These are phyloP conservation scores for Cairina moschata DNA, from an alignment of 2,113 vertebrate genomes.

Conservation along the genomic window DNA sequence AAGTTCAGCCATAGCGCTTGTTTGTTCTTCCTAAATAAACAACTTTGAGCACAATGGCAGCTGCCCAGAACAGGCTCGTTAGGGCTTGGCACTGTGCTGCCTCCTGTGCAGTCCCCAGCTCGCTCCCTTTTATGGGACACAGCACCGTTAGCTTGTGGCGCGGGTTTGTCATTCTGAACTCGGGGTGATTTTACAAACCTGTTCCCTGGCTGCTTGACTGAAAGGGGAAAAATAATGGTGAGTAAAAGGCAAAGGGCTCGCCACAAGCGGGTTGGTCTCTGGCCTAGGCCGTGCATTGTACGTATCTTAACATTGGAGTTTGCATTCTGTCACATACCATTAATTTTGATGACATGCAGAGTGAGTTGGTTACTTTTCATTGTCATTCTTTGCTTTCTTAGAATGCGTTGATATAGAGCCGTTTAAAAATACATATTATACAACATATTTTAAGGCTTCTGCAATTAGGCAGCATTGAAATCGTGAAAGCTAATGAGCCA, in stretches of 20 bases:
- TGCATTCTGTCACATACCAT: neutral
- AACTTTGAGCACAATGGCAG: neutral
- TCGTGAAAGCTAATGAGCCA: neutral
- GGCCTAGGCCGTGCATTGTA: accelerated
- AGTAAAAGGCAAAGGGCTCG: neutral
- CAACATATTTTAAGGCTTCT: neutral
- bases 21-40: neutral
- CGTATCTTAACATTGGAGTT: accelerated
- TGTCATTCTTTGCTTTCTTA: neutral
- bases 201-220: neutral
- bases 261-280: accelerated
- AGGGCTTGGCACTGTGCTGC: neutral
- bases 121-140: accelerated
- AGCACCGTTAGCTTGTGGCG: neutral
- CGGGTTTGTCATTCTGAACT: neutral
- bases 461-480: neutral
- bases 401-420: neutral
- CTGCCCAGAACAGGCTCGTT: neutral
- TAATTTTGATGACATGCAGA: neutral
- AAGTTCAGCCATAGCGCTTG: neutral
- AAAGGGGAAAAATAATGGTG: accelerated
- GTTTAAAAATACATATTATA: neutral
- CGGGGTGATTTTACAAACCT: neutral
- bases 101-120: accelerated
- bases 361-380: neutral